Base-by-base conservation (phyloP, 30 jellyfish, hydroid and myxozoan genomes). In the Sanderia malayensis region DNA sequence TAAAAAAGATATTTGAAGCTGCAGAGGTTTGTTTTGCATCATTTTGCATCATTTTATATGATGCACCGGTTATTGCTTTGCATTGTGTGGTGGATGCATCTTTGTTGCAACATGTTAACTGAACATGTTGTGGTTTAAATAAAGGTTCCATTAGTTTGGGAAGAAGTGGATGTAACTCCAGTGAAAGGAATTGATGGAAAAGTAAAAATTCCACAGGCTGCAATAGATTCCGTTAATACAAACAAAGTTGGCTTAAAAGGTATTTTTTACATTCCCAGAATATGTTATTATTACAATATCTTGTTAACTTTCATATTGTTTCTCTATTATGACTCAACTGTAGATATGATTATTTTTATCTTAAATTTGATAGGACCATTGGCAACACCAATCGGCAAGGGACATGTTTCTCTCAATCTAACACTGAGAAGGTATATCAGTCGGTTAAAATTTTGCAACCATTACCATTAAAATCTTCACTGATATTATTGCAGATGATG, bases 341-440 rank as follows among this genome's bases (percentile, higher is more conserved):
- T 1, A n/a, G 52, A 9, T 18, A 41, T 0, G 46, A 9, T 4
- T 70, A 28, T 26, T 7, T 18, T 20, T 13, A 25, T 25, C 15
- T 72, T 58, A 46, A 26, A 27, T 30, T 4, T 74, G 66, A 22
- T 61, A 94, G 99, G 99, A 0, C 99, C 99, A 20, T 75, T 94
- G 27, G 99, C 93, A 20, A 94, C 99, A 0, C 99, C 99, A 29
- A 88, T 94, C 19, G 99, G 99, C 34, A 87, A 87, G 64, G 99
- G 99, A 9, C 99, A 94, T 70, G 96, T 84, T 33, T 94, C 99
- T 18, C 61, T 94, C 23, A 94, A 94, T 67, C 72, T 94, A 44
- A 94, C 97, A 4, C 76, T 94, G 37, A 87, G 99, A 88, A 83
- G 97, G 99, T 94, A 82, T 8, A 21, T n/a, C 17, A 18, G 28